Percentiles rank a stretch among this genome's conserved stretches.
phyloP scores from a whole-genome alignment of 2,113 vertebrate species.

The Erinaceus europaeus region DNA sequence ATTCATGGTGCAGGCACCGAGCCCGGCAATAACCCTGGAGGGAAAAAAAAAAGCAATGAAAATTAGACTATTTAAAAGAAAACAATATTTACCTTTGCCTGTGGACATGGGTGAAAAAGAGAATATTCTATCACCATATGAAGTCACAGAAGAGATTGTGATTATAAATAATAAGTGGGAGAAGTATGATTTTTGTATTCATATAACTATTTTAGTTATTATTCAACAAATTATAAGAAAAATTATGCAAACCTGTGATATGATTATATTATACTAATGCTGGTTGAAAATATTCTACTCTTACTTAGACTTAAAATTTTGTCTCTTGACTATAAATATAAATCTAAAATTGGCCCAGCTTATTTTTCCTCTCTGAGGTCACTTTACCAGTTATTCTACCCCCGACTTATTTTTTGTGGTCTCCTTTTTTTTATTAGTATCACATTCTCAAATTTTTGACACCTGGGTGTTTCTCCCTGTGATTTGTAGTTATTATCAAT shows the following conservation, averaged over 20 bases:
- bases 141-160: not conserved
- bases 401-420: not conserved
- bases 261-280: conserved; percentile 16
- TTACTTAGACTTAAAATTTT: conserved; percentile 39
- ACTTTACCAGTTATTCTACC: not conserved
- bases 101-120: not conserved
- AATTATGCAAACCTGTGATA: not conserved
- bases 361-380: conserved; percentile 32
- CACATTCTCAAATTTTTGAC: not conserved
- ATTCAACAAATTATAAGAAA: conserved; percentile 45
- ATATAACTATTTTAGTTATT: conserved; percentile 15
- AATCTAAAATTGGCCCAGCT: conserved; percentile 29
- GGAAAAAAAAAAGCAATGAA: too few relatives aligned
- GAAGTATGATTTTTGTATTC: conserved; percentile 23
- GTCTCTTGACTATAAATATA: conserved; percentile 28
- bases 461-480: not conserved
- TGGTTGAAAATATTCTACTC: not conserved
- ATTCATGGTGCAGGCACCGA: too few relatives aligned
- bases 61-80: not conserved
- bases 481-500: not conserved
- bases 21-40: too few relatives aligned
- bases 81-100: conserved; percentile 6
- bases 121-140: not conserved
- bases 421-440: not conserved
- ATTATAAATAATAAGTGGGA: conserved; percentile 33